Conservation (phyloP, 2,797 vertebrate species). For the Sebastes wilsoni region DNA sequence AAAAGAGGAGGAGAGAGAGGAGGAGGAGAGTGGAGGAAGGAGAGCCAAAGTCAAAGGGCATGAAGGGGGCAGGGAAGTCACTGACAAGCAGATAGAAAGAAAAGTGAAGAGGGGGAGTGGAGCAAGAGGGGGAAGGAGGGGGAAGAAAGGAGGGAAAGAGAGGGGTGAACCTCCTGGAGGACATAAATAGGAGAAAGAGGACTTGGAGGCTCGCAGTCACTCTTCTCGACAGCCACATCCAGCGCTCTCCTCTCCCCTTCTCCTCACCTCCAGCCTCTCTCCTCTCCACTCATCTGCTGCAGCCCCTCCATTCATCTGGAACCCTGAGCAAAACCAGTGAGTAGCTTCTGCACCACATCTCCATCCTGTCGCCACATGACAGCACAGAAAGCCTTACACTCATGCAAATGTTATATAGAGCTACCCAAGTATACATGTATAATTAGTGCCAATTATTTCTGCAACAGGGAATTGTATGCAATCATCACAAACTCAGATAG, state of each 20-base stretch:
- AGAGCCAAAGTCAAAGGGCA: constrained; percentile 66
- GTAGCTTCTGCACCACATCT: constrained; percentile 68
- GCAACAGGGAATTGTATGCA: background rate
- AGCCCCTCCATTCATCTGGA: constrained; percentile 67
- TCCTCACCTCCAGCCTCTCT: constrained; percentile 65
- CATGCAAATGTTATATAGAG: background rate
- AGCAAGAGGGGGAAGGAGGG: constrained; percentile 38
- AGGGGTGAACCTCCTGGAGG: constrained; percentile 79
- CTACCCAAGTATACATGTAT: background rate
- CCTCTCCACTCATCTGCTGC: constrained; percentile 70
- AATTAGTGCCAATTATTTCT: background rate
- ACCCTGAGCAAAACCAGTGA: constrained; percentile 79
- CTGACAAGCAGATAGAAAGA: constrained; percentile 35
- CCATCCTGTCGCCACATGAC: background rate
- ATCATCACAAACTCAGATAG: background rate
- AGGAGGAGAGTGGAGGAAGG: constrained; percentile 17
- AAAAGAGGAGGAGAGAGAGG: constrained; percentile 30
- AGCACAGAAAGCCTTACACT: background rate
- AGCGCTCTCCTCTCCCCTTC: constrained; percentile 75
- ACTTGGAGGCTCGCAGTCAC: constrained; percentile 84
- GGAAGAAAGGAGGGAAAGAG: constrained; percentile 17
- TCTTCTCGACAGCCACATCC: constrained; percentile 85
- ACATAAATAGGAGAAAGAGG: constrained; percentile 89
- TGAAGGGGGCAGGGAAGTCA: constrained; percentile 58
- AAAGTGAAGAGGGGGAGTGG: constrained; percentile 44